Percentiles rank a stretch among this genome's conserved stretches.
These are phyloP conservation scores for Enhydra lutris DNA, from an alignment of 2,113 vertebrate species.

Conservation along the genomic window DNA sequence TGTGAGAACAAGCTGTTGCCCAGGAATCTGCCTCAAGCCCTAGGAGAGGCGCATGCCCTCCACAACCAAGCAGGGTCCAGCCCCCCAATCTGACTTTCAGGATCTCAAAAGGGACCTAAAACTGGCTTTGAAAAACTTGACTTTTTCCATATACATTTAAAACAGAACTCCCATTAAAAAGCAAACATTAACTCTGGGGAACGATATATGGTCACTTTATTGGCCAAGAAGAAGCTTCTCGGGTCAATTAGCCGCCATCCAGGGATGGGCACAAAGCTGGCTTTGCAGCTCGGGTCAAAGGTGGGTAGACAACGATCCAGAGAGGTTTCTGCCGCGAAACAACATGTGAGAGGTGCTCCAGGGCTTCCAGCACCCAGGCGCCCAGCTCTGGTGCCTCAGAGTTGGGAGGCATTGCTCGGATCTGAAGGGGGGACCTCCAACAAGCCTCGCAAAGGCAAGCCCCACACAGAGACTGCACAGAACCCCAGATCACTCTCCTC, in stretches of 20 bases:
- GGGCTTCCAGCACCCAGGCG: not conserved
- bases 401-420: too few species aligned
- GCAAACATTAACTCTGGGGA: not conserved
- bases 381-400: not conserved
- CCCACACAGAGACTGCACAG: not conserved
- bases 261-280: not conserved
- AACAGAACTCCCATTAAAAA: not conserved
- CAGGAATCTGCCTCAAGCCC: not conserved
- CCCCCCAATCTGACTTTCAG: not conserved
- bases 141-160: not conserved
- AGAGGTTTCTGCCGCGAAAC: not conserved
- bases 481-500: not conserved
- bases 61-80: not conserved
- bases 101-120: not conserved
- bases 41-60: accelerated
- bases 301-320: not conserved
- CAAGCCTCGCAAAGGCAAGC: not conserved
- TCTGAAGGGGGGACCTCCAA: not conserved
- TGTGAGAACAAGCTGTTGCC: not conserved
- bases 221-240: not conserved
- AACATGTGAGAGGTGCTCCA: not conserved
- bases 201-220: not conserved
- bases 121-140: not conserved
- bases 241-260: not conserved
- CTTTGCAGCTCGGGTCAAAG: too few species aligned